Evolutionary conservation across 2,888 invertebrate species (phyloP), one percentile per base, ranked within the genome.

Genomic region (Cetonia aurata): DNA sequence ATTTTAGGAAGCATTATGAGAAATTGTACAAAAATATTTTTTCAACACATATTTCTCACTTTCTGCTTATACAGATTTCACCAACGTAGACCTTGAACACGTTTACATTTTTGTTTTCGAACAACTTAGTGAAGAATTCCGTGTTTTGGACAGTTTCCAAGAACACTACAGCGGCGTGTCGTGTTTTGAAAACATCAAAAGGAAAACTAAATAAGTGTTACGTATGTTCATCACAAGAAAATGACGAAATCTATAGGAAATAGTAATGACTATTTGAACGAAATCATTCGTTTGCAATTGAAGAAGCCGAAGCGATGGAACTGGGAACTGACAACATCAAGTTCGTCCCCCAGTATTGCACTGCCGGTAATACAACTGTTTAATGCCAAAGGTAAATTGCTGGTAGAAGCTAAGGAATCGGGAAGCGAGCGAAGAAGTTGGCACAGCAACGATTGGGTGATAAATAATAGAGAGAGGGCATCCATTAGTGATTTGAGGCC

Each of bases 251-350:
- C 62, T 13, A 42, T 59, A 9, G 48, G 33, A 10, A 46, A 15
- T 9, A 31, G 48, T 33, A 48, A 62, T 8, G 62, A 62, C 13
- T 48, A 48, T 13, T 33, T 62, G 48, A 62, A 33, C 48, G 89
- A 89, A 77, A 84, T 89, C 75, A 89, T 90, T 78, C 85, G 88
- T 71, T 87, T 90, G 75, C 89, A 90, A 82, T 83, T 90, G 74
- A 86, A 87, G 79, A 90, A 89, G 81, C 88, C 90, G 57, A 86
- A 84, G 79, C 87, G 87, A 75, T 89, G 88, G 84, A 89, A 89
- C 83, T 90, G 90, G 90, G 88, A 90, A 81, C 81, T 90, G 74
- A 86, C 89, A 53, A 90, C 90, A 46, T 87, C 89, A 75, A 89
- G 89, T 82, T 88, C 87, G 69, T 89, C 89, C 69, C 89, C 89